Conservation (phyloP, 2,797 vertebrate genomes). For the Myotis myotis region DNA sequence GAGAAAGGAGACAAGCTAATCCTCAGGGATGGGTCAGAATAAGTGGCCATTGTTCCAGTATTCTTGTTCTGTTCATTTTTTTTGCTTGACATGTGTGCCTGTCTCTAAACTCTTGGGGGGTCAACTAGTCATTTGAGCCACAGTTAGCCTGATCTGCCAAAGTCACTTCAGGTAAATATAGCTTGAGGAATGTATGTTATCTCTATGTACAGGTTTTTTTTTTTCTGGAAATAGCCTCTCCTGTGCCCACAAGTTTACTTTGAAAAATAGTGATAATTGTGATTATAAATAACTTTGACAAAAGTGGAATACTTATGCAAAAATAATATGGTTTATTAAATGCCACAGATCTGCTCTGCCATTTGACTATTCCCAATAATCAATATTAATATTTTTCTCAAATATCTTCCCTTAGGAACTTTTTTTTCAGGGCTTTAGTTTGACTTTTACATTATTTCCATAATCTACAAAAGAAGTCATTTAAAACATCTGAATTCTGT, state of each 20-base stretch:
- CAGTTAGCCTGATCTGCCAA: neutral
- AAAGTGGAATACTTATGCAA: conserved; percentile 12
- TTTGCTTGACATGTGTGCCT: neutral
- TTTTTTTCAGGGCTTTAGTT: neutral
- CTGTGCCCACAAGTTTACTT: neutral
- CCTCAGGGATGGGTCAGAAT: neutral
- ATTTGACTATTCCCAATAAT: neutral
- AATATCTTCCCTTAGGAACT: neutral
- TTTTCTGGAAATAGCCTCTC: neutral
- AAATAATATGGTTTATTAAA: conserved; percentile 1
- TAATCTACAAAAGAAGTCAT: neutral
- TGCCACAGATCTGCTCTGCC: neutral
- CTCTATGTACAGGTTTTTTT: neutral
- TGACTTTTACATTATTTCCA: neutral
- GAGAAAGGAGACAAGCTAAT: neutral
- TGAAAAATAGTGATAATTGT: neutral
- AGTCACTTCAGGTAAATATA: neutral
- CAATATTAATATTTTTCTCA: neutral
- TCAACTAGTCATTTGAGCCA: neutral
- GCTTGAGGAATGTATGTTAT: neutral
- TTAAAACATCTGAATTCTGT: neutral
- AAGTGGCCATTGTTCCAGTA: neutral
- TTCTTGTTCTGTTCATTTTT: neutral
- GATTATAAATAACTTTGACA: neutral
- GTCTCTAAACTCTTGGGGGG: neutral